Percentiles rank a stretch among this genome's conserved stretches.
Conservation (phyloP, 2,113 vertebrate species). For the Hirundichthys speculiger region DNA sequence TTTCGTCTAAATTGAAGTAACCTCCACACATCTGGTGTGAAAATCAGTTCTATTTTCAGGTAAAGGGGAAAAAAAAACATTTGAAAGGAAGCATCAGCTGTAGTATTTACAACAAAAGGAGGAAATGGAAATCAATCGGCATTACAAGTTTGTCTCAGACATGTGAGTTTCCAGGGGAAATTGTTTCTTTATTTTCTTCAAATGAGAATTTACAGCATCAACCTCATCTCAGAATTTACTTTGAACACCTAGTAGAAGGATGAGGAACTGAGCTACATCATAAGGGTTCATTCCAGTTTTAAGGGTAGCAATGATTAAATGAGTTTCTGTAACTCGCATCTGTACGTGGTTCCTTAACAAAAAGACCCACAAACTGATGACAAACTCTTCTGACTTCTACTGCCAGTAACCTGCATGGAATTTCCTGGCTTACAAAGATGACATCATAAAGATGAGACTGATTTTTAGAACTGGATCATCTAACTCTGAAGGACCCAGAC, state of each 20-base stretch:
- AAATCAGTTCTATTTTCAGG: slow-evolving; percentile 29
- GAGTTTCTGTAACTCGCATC: slow-evolving; percentile 24
- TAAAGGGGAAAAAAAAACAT: not conserved
- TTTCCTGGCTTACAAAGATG: slow-evolving; percentile 56
- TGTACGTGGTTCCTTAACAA: slow-evolving; percentile 52
- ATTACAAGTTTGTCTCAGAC: slow-evolving; percentile 7
- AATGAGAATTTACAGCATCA: slow-evolving; percentile 7
- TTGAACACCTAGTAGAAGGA: slow-evolving; percentile 18
- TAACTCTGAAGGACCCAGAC: slow-evolving; percentile 67
- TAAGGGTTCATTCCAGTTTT: not conserved
- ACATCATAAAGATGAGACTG: slow-evolving; percentile 64
- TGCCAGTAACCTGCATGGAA: slow-evolving; percentile 48
- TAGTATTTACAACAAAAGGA: slow-evolving; percentile 24
- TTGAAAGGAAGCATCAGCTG: slow-evolving; percentile 29
- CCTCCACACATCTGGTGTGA: slow-evolving; percentile 16
- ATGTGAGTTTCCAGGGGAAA: slow-evolving; percentile 52
- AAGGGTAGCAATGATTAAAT: slow-evolving; percentile 22
- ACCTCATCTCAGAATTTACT: slow-evolving; percentile 14
- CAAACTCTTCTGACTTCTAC: slow-evolving; percentile 17
- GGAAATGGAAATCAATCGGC: slow-evolving; percentile 40
- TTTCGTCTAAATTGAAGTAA: not conserved
- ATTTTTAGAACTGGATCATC: slow-evolving; percentile 35
- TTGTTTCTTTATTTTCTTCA: slow-evolving; percentile 10
- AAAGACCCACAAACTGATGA: slow-evolving; percentile 53
- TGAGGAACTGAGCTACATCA: slow-evolving; percentile 25